These are phyloP conservation scores for Otolemur crassicaudatus DNA, from an alignment of 2,797 vertebrate genomes.

Conservation along the genomic window DNA sequence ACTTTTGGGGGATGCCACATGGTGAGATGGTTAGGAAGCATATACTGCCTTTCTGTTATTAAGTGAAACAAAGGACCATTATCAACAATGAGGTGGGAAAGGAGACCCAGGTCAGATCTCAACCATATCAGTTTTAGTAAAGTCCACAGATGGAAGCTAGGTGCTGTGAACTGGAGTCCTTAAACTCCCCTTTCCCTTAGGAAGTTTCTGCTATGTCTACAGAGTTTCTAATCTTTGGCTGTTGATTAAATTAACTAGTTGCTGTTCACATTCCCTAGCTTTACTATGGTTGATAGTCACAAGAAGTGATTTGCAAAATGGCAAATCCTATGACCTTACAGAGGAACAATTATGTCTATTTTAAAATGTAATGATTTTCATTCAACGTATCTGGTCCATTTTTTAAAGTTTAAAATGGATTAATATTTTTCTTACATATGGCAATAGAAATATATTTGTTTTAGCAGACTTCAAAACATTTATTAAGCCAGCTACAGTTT, in stretches of 20 bases:
- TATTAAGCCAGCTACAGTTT: neutral
- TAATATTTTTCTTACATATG: neutral
- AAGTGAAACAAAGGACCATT: neutral
- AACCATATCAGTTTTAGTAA: neutral
- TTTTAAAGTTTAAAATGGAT: neutral
- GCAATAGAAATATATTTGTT: neutral
- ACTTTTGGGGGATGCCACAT: neutral
- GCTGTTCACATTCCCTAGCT: neutral
- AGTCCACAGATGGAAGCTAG: neutral
- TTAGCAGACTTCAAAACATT: neutral
- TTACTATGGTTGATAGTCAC: neutral
- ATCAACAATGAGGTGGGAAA: neutral
- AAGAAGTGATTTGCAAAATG: neutral
- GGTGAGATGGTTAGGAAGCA: neutral
- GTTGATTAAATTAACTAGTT: neutral
- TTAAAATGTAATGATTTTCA: neutral
- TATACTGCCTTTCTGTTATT: neutral
- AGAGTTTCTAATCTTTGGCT: neutral
- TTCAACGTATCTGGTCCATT: neutral
- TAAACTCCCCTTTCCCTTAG: neutral
- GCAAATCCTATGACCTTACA: neutral
- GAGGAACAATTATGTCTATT: neutral
- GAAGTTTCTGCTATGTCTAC: neutral
- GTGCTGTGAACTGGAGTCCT: neutral
- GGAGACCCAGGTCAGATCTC: neutral